Conservation (phyloP, 2,888 invertebrate species). For the Chelonus formosanus region DNA sequence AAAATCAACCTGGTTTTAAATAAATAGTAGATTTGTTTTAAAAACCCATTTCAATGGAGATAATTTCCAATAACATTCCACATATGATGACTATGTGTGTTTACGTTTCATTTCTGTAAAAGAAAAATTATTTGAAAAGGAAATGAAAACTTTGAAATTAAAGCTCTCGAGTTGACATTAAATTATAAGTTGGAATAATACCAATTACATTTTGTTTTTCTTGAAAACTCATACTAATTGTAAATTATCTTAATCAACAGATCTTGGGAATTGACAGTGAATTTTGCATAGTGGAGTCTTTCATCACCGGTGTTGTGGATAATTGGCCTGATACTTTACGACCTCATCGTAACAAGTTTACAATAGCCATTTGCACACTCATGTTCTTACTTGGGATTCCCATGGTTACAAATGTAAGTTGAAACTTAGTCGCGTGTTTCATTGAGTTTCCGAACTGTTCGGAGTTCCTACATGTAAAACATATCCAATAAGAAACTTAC, state of each 20-base stretch:
- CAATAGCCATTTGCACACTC: slow-evolving; percentile 69
- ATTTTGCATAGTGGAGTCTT: slow-evolving; percentile 74
- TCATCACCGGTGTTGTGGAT: slow-evolving; percentile 70
- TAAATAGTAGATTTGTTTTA: too few relatives aligned
- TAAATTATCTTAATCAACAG: slow-evolving; percentile 56
- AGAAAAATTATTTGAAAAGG: too few relatives aligned
- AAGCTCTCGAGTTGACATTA: too few relatives aligned
- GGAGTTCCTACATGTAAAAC: not conserved
- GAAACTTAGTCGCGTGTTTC: not conserved
- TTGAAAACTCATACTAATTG: not conserved
- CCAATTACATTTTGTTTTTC: too few relatives aligned
- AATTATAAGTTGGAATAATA: too few relatives aligned
- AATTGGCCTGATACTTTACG: slow-evolving; percentile 69
- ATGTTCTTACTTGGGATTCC: slow-evolving; percentile 72
- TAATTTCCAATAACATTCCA: too few relatives aligned
- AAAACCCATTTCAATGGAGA: too few relatives aligned
- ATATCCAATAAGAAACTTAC: not conserved
- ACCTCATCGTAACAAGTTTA: slow-evolving; percentile 73
- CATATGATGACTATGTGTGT: too few relatives aligned
- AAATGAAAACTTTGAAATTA: too few relatives aligned
- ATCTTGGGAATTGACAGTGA: slow-evolving; percentile 80
- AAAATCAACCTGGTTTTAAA: too few relatives aligned
- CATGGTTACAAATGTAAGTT: slow-evolving; percentile 71
- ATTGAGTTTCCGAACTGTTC: not conserved
- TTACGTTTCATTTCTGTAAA: too few relatives aligned